Evolutionary conservation across 2,888 invertebrate species (phyloP).

Genomic region (Sepioteuthis lessoniana): DNA sequence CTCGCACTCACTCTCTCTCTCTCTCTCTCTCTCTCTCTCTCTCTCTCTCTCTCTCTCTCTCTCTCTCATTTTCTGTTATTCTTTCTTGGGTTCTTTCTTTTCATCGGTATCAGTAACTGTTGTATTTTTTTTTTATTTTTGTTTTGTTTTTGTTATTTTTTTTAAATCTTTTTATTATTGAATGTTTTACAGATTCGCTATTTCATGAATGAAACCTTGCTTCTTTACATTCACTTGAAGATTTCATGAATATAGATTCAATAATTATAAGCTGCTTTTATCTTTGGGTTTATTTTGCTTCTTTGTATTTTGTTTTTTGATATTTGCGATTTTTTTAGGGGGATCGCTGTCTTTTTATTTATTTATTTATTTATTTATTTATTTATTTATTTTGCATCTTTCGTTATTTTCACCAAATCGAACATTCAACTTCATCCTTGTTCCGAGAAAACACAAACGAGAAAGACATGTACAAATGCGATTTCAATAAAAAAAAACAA

Average conservation of each 20-base stretch:
- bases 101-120: accelerated
- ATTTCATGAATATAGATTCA: conserved; percentile 20
- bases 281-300: too few relatives aligned
- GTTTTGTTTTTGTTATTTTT: too few relatives aligned
- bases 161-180: background rate
- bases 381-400: background rate
- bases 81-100: background rate
- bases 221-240: background rate
- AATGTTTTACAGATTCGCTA: background rate
- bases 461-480: background rate
- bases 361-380: too few relatives aligned
- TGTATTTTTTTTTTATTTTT: too few relatives aligned
- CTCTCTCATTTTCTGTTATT: background rate
- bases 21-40: too few relatives aligned
- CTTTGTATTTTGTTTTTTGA: too few relatives aligned
- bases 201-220: background rate
- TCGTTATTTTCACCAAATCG: background rate
- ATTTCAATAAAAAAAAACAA: too few relatives aligned
- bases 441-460: background rate
- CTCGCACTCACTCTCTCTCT: background rate
- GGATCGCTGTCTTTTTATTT: too few relatives aligned
- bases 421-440: background rate
- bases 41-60: too few relatives aligned
- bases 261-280: background rate
- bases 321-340: too few relatives aligned